Conservation (phyloP, 2,888 invertebrate species). For the Andrena bicolor region DNA sequence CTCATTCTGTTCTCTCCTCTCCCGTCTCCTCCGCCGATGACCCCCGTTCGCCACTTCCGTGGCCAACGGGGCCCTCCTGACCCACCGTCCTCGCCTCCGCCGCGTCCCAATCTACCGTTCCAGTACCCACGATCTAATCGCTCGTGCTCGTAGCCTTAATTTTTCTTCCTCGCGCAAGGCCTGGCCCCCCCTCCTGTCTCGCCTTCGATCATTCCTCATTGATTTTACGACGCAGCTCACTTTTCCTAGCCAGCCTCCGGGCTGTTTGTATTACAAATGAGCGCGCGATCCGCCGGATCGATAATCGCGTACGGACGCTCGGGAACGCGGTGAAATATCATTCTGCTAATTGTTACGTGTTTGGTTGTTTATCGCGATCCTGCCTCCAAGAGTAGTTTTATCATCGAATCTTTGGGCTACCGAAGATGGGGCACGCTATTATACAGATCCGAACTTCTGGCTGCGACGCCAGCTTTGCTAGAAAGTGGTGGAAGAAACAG, state of each 20-base stretch:
- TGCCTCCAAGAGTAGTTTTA: neutral
- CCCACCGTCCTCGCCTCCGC: slow-evolving; percentile 34
- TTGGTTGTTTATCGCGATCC: neutral
- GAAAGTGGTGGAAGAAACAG: neutral
- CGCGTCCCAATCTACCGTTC: slow-evolving; percentile 35
- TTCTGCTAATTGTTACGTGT: slow-evolving; percentile 30
- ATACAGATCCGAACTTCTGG: neutral
- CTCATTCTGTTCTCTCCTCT: slow-evolving; percentile 71
- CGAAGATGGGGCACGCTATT: neutral
- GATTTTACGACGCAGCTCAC: slow-evolving; percentile 23
- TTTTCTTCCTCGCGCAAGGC: slow-evolving; percentile 42
- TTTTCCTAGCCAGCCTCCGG: neutral
- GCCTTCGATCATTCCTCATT: slow-evolving; percentile 37
- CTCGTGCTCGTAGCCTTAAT: slow-evolving; percentile 67
- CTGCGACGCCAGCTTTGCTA: neutral
- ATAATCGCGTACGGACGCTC: slow-evolving; percentile 23
- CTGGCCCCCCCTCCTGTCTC: neutral
- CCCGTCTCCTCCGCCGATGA: slow-evolving; percentile 47
- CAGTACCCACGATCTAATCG: slow-evolving; percentile 50
- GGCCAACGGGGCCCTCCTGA: slow-evolving; percentile 47
- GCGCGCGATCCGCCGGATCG: slow-evolving; percentile 16
- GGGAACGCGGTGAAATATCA: slow-evolving; percentile 23
- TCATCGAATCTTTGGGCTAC: neutral
- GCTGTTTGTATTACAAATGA: slow-evolving; percentile 27
- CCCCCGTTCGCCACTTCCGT: slow-evolving; percentile 44